Conservation (phyloP, 1,140 invertebrate species). For the Drosophila virilis region DNA sequence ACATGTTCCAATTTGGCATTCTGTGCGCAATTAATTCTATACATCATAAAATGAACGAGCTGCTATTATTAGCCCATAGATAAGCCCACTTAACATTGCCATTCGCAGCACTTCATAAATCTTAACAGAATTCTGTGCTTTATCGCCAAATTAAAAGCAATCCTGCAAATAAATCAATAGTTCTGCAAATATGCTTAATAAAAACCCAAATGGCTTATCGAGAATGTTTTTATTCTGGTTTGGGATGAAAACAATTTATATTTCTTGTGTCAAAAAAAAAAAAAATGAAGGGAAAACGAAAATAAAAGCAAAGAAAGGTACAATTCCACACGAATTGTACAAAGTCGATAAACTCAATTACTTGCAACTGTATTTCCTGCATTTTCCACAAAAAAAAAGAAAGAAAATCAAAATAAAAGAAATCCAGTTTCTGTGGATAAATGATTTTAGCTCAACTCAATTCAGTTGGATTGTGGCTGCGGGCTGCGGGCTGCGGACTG, state of each 20-base stretch:
- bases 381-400: constrained; percentile 11
- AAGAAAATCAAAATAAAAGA: not conserved
- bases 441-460: constrained; percentile 6
- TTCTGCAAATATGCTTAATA: constrained; percentile 11
- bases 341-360: constrained; percentile 29
- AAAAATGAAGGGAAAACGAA: not conserved
- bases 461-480: not conserved
- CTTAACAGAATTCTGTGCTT: not conserved
- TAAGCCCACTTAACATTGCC: not conserved
- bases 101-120: constrained; percentile 24
- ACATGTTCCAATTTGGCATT: no score
- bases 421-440: constrained; percentile 15
- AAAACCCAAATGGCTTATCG: not conserved
- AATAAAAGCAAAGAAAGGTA: not conserved
- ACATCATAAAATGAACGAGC: not conserved
- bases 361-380: constrained; percentile 21
- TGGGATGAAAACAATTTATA: not conserved
- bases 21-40: no score
- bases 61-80: not conserved
- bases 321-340: not conserved
- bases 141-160: constrained; percentile 8
- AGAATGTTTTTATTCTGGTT: not conserved
- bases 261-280: not conserved
- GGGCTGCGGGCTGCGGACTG: constrained; percentile 5
- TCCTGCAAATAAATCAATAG: not conserved